These are phyloP conservation scores for Nothoprocta pentlandii DNA, from an alignment of 2,113 vertebrate genomes.

Conservation along the genomic window DNA sequence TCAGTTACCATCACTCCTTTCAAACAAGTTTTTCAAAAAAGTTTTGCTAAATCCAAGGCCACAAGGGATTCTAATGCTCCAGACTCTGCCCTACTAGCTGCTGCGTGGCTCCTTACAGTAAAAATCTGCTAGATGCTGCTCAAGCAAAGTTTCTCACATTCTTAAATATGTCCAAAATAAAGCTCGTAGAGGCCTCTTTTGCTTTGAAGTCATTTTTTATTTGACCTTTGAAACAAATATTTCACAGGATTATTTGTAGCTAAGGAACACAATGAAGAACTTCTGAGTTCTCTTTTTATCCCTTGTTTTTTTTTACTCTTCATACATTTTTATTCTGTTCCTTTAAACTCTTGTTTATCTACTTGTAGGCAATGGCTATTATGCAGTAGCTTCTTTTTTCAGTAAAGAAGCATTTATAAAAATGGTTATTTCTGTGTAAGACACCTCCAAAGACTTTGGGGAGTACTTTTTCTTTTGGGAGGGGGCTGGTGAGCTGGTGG, in stretches of 20 bases:
- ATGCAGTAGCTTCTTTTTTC: not conserved
- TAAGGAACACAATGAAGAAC: slow-evolving; percentile 16
- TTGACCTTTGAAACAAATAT: slow-evolving; percentile 50
- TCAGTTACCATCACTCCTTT: not conserved
- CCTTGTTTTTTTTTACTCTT: not conserved
- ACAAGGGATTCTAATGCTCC: not conserved
- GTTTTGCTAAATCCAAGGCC: not conserved
- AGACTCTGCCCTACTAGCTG: not conserved
- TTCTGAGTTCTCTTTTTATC: slow-evolving; percentile 28
- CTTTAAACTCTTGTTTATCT: not conserved
- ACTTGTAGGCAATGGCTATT: not conserved
- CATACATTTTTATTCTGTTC: not conserved
- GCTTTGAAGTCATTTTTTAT: not conserved
- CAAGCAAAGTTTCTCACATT: not conserved
- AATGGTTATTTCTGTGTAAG: not conserved
- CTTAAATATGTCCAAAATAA: not conserved
- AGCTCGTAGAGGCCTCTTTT: not conserved
- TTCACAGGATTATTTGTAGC: slow-evolving; percentile 55
- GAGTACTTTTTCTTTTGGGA: too few species aligned
- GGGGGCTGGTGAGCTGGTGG: too few species aligned
- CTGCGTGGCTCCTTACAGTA: not conserved
- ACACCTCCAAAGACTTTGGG: not conserved
- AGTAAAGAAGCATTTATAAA: not conserved
- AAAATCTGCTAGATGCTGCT: not conserved
- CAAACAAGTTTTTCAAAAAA: not conserved